Evolutionary conservation across 2,797 vertebrate genomes (phyloP), one percentile per base, ranked within the genome.

Genomic region (Champsocephalus gunnari): DNA sequence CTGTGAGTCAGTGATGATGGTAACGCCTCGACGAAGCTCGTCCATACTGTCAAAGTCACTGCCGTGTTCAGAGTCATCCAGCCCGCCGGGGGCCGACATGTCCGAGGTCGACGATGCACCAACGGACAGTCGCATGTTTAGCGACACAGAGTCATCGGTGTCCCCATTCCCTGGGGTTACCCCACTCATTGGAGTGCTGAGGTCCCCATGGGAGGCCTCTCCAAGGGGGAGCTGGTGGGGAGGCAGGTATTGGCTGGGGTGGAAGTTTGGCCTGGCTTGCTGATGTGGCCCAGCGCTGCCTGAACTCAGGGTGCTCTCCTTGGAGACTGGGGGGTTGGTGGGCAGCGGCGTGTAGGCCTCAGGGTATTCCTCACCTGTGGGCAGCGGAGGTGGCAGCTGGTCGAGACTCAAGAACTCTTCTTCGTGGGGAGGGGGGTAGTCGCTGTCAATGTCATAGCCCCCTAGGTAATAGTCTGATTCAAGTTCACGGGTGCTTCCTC

Each of bases 381-480:
- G 96, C 68, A 99, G 94, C 12, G 96, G 96, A 13, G 96, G 96
- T 0, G 97, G 97, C 44, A 99, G 90, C 90, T 98, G 97, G 89
- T 99, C 98, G 81, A 96, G 97, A 83, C 92, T 96, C 87, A 98
- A 77, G 83, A 98, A 98, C 88, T 96, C 96, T 77, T 97, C 97
- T 73, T 98, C 97, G 0, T 98, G 97, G 6, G 97, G 97, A 1
- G 96, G 97, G 0, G 97, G 97, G 74, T 96, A 98, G 87, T 99
- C 98, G 0, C 96, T 98, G 90, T 99, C 98, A 3, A 99, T 96
- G 88, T 99, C 98, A 1, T 97, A 99, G 57, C 98, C 98, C 0
- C 98, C 98, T 74, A 99, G 94, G 87, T 99, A 99, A 92, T 99
- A 99, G 90, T 99, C 98, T 0, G 97, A 96, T 78, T 99, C 98